Evolutionary conservation across 2,797 vertebrate species (phyloP).

Genomic region (Pelobates cultripes): DNA sequence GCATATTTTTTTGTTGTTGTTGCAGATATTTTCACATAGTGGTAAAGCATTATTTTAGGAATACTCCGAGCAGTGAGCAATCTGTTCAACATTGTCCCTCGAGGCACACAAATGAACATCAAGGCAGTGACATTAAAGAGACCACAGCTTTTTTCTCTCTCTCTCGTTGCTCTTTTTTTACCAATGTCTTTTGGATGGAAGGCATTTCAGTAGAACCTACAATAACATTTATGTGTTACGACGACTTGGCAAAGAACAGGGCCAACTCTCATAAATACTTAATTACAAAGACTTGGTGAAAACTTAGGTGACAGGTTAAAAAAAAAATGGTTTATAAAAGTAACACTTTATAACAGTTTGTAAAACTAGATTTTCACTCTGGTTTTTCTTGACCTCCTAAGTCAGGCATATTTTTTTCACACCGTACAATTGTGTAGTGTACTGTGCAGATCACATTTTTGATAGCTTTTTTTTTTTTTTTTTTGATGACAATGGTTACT

Average conservation of each 20-base stretch:
- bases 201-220: conserved; percentile 17
- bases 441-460: too few species aligned
- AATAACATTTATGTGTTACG: conserved; percentile 14
- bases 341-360: neutral
- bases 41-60: neutral
- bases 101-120: conserved; percentile 17
- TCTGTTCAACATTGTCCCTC: conserved; percentile 20
- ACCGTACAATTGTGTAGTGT: too few species aligned
- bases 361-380: neutral
- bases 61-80: conserved; percentile 13
- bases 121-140: conserved; percentile 33
- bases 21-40: conserved; percentile 10
- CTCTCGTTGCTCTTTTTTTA: neutral
- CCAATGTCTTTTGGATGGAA: conserved; percentile 13
- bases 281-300: neutral
- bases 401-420: too few species aligned
- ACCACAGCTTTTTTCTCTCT: neutral
- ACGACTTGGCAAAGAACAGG: conserved; percentile 9
- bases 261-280: conserved; percentile 24
- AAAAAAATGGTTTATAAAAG: conserved; percentile 1
- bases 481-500: too few species aligned
- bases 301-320: neutral
- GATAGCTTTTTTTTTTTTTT: too few species aligned
- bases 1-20: neutral
- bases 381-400: too few species aligned